These are phyloP conservation scores for Abscondita cerata DNA, from an alignment of 2,888 invertebrate species.

Conservation along the genomic window DNA sequence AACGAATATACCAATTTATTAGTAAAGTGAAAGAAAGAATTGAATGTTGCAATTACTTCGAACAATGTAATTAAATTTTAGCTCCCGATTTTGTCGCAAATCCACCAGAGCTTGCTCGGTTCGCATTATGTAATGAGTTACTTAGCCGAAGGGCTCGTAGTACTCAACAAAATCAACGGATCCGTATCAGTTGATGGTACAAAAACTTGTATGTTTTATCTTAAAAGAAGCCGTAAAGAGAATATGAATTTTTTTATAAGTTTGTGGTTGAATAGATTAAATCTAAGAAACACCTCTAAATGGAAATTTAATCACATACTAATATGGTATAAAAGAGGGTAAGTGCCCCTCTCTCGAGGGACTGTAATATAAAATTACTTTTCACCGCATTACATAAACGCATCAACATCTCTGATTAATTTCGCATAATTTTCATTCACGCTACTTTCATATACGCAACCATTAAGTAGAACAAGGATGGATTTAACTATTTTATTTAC, in stretches of 20 bases:
- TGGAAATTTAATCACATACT: constrained; percentile 56
- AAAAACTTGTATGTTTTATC: too few species aligned
- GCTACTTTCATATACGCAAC: background rate
- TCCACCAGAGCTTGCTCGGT: too few species aligned
- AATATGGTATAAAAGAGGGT: constrained; percentile 54
- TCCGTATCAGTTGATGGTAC: too few species aligned
- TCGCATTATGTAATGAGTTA: too few species aligned
- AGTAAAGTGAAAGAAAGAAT: too few species aligned
- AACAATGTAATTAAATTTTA: too few species aligned
- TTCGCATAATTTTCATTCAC: constrained; percentile 21
- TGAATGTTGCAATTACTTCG: too few species aligned
- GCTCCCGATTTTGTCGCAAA: too few species aligned
- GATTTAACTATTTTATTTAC: constrained; percentile 33
- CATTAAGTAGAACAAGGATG: background rate
- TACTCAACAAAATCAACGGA: too few species aligned
- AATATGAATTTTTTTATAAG: constrained; percentile 11
- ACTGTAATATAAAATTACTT: constrained; percentile 51
- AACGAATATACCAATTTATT: too few species aligned
- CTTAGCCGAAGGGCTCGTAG: too few species aligned
- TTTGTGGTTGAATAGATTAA: constrained; percentile 21
- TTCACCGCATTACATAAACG: constrained; percentile 46
- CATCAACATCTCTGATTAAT: constrained; percentile 30
- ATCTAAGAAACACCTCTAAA: constrained; percentile 44
- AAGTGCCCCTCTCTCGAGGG: constrained; percentile 49
- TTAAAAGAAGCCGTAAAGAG: background rate